Conservation (phyloP, 2,797 vertebrate genomes). For the Chiroxiphia lanceolata region DNA sequence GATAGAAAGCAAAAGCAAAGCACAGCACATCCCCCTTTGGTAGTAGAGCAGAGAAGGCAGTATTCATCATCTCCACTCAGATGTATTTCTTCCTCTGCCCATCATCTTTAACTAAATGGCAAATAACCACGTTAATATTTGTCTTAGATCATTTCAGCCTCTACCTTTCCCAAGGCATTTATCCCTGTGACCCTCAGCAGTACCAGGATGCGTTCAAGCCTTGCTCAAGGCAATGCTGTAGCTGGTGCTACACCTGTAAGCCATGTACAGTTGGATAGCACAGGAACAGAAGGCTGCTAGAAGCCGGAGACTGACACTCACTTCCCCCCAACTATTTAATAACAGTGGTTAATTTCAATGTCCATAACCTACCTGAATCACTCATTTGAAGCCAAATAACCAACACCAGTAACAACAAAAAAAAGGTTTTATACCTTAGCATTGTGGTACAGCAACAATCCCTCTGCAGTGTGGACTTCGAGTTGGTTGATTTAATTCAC, state of each 20-base stretch:
- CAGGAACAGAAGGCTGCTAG: not conserved
- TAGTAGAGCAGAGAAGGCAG: not conserved
- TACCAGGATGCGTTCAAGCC: no score
- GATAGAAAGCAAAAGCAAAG: not conserved
- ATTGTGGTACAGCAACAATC: not conserved
- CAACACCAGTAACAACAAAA: not conserved
- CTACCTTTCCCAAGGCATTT: not conserved
- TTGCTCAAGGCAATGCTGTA: not conserved
- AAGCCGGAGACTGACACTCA: not conserved
- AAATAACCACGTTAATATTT: not conserved
- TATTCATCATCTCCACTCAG: not conserved
- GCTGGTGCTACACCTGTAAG: not conserved
- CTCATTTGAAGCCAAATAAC: not conserved
- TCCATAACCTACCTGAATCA: not conserved
- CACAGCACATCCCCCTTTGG: not conserved
- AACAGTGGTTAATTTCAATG: not conserved
- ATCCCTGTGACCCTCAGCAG: not conserved
- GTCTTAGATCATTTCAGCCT: not conserved
- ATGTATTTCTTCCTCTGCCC: not conserved
- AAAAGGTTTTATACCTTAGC: not conserved
- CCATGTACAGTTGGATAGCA: not conserved
- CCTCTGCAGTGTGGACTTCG: not conserved
- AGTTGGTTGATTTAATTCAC: not conserved
- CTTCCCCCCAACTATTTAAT: not conserved
- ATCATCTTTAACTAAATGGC: not conserved